A percentile compares a stretch with the other conserved stretches of the same genome.
Evolutionary conservation across 2,797 vertebrate genomes (phyloP).

Genomic region (Megaceryle alcyon): DNA sequence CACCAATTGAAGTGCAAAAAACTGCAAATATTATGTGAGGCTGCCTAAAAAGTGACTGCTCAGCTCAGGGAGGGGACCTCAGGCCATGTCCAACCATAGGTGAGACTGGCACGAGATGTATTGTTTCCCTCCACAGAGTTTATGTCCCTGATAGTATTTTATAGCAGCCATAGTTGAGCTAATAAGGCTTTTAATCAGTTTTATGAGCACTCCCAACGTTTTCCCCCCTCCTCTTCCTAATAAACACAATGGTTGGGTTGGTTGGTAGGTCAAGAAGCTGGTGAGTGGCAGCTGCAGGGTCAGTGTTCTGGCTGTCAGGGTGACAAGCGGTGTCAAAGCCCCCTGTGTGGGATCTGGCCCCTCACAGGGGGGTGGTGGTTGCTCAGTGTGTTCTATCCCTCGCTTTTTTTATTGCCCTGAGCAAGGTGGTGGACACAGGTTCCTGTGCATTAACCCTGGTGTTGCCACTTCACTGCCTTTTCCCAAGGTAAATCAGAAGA

Average conservation of each 20-base stretch:
- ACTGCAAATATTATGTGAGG: fast-evolving
- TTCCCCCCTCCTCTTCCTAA: background rate
- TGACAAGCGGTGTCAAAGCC: background rate
- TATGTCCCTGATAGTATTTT: background rate
- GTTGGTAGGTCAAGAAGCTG: background rate
- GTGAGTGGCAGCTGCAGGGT: background rate
- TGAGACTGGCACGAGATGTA: fast-evolving
- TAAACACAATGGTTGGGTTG: background rate
- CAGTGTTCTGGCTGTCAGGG: background rate
- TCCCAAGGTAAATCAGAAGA: background rate
- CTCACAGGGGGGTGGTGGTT: fast-evolving
- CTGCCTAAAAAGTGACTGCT: background rate
- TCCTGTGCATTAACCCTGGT: background rate
- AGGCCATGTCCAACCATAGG: fast-evolving
- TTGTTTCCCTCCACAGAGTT: background rate
- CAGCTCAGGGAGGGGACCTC: background rate
- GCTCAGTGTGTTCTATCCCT: fast-evolving
- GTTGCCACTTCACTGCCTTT: background rate
- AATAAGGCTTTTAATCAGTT: slow-evolving; percentile 10
- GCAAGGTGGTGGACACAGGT: background rate
- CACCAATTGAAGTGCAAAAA: background rate
- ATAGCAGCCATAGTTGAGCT: background rate
- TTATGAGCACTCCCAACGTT: background rate
- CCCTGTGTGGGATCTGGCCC: background rate
- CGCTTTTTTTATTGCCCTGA: background rate